Base-by-base conservation (phyloP, 2,113 vertebrate genomes). In the Syrmaticus mikado region DNA sequence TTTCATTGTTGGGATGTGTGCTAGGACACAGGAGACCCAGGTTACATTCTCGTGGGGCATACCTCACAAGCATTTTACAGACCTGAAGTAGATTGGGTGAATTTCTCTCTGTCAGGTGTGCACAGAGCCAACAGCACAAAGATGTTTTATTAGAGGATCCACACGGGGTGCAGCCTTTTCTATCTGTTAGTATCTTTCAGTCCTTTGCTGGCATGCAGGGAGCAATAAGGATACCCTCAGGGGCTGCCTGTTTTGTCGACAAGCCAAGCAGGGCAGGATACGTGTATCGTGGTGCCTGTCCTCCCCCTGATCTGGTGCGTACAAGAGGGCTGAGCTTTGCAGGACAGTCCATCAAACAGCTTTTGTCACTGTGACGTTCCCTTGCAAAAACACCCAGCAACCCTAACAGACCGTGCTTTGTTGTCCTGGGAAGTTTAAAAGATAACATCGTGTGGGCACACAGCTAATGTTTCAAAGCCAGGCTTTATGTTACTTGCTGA, bases 231-330 rank as follows among this genome's bases (percentile, higher is more conserved):
- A 70, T 21, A 4, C 15, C n/a, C 76, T 17, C 38, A 13, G 58
- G 19, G n/a, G 5, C 41, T 30, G 17, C 3, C 43, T 24, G 40
- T 83, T 62, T 73, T 52, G 15, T 2, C 24, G 60, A 18, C 11
- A 18, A 50, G 36, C 21, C 21, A 18, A 40, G 11, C 45, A 36
- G n/a, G 3, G 25, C 38, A 68, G 71, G 57, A 40, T 3, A 19
- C 4, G 1, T 0, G 1, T 2, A 24, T 15, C n/a, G 19, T 0
- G 0, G 34, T 17, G 34, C 32, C 60, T 11, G 40, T 8, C 55
- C 64, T 87, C 13, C 46, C 46, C 32, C 8, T 57, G 45, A 64
- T 70, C 48, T 21, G 5, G 13, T 13, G 7, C 34, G 41, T 22
- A n/a, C 21, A 4, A 64, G 74, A 34, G 77, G 67, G 10, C 30